These are phyloP conservation scores for Prochilodus magdalenae DNA, from an alignment of 2,113 vertebrate species.

Conservation along the genomic window DNA sequence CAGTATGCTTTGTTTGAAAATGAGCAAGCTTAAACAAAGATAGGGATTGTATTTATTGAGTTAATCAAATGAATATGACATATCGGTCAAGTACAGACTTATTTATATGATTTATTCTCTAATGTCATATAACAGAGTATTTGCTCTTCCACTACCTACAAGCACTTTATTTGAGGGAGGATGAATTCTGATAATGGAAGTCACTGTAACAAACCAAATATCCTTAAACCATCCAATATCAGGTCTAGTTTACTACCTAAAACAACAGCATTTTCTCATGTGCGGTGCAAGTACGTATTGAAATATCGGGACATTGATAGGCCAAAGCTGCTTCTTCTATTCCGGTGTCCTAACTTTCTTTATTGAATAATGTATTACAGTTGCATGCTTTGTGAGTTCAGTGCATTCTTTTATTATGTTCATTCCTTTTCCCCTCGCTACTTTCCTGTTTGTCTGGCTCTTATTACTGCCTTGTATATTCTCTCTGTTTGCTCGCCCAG, in stretches of 20 bases:
- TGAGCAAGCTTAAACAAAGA: too few relatives aligned
- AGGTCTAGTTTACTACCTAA: neutral
- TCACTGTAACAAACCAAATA: too few relatives aligned
- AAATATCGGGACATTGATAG: conserved; percentile 54
- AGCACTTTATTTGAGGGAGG: too few relatives aligned
- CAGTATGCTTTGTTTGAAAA: too few relatives aligned
- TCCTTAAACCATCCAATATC: too few relatives aligned
- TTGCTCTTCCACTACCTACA: too few relatives aligned
- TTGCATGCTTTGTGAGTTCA: conserved; percentile 13
- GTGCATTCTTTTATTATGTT: neutral
- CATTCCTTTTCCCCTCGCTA: neutral
- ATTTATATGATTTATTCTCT: too few relatives aligned
- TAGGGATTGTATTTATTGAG: too few relatives aligned
- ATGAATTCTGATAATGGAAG: too few relatives aligned
- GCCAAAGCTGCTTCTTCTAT: neutral
- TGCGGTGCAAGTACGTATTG: conserved; percentile 62
- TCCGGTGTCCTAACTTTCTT: neutral
- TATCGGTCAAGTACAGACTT: too few relatives aligned
- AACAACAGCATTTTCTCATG: neutral
- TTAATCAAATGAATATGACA: too few relatives aligned
- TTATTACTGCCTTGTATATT: conserved; percentile 27
- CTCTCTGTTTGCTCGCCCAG: conserved; percentile 68
- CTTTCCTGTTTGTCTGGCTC: conserved; percentile 13
- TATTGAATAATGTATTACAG: conserved; percentile 14
- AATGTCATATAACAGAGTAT: too few relatives aligned